Conservation (phyloP, 2,113 vertebrate species). For the Bagarius yarrelli region DNA sequence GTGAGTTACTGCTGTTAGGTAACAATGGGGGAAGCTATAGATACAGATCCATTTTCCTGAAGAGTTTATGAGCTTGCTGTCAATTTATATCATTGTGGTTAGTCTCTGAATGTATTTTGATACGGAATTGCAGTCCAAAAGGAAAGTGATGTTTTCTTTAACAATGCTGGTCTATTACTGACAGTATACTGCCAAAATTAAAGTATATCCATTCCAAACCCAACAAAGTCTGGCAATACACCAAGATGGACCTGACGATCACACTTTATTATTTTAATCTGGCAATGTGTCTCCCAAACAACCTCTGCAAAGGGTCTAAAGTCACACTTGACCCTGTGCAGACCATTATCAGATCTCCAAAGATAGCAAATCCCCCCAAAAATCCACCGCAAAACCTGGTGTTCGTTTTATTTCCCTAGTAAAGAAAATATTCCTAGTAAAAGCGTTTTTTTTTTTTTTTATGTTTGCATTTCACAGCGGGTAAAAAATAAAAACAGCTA, state of each 20-base stretch:
- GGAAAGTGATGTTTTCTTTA: neutral
- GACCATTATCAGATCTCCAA: too few species aligned
- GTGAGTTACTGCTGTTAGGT: neutral
- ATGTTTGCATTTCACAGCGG: neutral
- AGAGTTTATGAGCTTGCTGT: too few species aligned
- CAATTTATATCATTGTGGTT: too few species aligned
- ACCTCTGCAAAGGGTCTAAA: neutral
- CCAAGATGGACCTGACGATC: neutral
- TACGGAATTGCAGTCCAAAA: neutral
- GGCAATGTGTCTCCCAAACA: neutral
- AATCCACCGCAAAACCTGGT: too few species aligned
- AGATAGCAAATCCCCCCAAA: too few species aligned
- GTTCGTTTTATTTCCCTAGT: neutral
- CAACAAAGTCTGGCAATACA: neutral
- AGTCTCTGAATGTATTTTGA: too few species aligned
- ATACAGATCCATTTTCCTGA: too few species aligned
- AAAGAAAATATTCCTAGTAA: too few species aligned
- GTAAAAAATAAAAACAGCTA: too few species aligned
- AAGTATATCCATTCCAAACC: neutral
- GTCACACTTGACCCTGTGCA: neutral
- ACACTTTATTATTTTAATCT: neutral
- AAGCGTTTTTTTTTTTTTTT: neutral
- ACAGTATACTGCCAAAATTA: neutral
- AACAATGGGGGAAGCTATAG: neutral
- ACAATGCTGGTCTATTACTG: neutral